phyloP scores from a whole-genome alignment of 2,888 invertebrate genomes.

The Trissoscelio sp. region DNA sequence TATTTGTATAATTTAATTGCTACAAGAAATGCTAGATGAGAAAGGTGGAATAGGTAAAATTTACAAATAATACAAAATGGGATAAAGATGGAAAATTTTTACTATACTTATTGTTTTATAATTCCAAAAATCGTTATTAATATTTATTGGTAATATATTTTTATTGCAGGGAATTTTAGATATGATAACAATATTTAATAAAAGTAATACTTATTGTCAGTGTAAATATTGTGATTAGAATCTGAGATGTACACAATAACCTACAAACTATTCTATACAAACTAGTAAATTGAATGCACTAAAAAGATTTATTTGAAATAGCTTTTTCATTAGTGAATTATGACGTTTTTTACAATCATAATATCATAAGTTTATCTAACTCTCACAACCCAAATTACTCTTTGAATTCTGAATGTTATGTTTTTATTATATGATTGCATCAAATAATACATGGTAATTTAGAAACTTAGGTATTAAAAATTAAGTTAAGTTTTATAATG shows the following conservation, averaged over 20 bases:
- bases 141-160: no score
- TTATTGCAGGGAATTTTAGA: no score
- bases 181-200: no score
- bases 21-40: no score
- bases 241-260: constrained; percentile 15
- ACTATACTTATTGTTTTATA: no score
- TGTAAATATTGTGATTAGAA: constrained; percentile 29
- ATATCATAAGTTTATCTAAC: constrained; percentile 38
- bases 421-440: constrained; percentile 12
- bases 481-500: neutral
- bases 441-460: constrained; percentile 18
- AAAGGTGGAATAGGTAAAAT: no score
- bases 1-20: no score
- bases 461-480: constrained; percentile 7
- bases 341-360: neutral
- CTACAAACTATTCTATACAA: neutral
- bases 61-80: no score
- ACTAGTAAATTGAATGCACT: neutral
- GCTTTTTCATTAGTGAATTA: constrained; percentile 19
- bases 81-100: no score
- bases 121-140: no score
- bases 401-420: constrained; percentile 17
- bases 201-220: neutral
- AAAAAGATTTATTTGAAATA: constrained; percentile 1
- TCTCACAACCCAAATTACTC: constrained; percentile 31